Evolutionary conservation across 1,140 invertebrate species (phyloP), one percentile per base, ranked within the genome.

Genomic region (Temnothorax nylanderi): DNA sequence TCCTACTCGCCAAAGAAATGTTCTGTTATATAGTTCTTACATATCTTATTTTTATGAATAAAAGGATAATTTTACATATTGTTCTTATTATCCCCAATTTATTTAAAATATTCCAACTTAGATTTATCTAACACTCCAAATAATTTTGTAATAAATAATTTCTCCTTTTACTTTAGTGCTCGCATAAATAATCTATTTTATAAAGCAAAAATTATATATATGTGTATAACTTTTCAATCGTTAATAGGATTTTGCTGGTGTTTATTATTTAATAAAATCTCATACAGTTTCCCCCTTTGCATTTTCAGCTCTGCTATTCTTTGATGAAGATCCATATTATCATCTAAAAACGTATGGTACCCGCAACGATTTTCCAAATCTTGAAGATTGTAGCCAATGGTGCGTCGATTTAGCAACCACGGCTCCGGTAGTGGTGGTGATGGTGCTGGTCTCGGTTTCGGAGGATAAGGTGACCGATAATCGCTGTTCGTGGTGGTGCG

Each of bases 391-490:
- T 92, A 92, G 11, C 91, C 88, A 16, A 92, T 58, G 8, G 91
- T 92, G 8, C 92, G 86, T 26, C 92, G 87, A 84, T 92, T 90
- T 16, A 92, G 37, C 1, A 91, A 51, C 91, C 90, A 92, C 0
- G 91, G 89, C 37, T 82, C 69, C 8, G 90, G 80, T 2, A 86
- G 75, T 3, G 81, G 65, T 13, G 49, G 51, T 10, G 78, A 76
- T 5, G 72, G 41, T 26, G 87, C 26, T 32, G 86, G n/a, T 69
- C 41, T 80, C 13, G 74, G 47, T 51, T 77, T 92, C 6, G 60
- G 49, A 8, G 87, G 87, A 74, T 86, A 67, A 49, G 84, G 86
- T 8, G 41, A 72, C 54, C 85, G 84, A 54, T 87, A 92, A 80
- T 93, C 88, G 32, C 49, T 58, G 37, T 85, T 74, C n/a, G 65